These are phyloP conservation scores for Donacobius atricapilla DNA, from an alignment of 2,113 vertebrate genomes.

Conservation along the genomic window DNA sequence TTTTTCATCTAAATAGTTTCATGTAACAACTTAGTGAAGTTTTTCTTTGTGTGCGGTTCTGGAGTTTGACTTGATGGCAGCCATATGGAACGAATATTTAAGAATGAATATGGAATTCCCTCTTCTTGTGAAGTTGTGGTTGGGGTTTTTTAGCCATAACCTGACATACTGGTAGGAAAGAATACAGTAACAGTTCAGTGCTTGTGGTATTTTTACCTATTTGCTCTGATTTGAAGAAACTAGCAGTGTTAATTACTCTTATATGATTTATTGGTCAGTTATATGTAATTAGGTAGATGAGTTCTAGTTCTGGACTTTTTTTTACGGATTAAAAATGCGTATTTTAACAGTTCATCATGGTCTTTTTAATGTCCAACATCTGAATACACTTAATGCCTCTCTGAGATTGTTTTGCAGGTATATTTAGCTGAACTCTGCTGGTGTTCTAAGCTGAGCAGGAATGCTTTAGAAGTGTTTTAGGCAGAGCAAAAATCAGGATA, in stretches of 20 bases:
- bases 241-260: neutral
- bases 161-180: neutral
- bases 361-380: neutral
- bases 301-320: neutral
- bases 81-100: neutral
- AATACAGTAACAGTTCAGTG: neutral
- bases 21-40: neutral
- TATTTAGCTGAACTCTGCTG: neutral
- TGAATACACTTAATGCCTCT: neutral
- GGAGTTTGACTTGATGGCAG: neutral
- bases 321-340: accelerated
- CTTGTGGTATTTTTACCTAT: neutral
- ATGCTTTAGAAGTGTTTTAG: neutral
- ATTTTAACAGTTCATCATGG: neutral
- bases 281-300: neutral
- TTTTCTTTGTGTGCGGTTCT: neutral
- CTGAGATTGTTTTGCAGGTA: neutral
- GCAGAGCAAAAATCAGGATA: neutral
- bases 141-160: neutral
- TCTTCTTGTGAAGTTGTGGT: neutral
- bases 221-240: neutral
- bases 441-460: neutral
- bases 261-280: neutral
- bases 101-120: neutral
- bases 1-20: neutral